Base-by-base conservation (phyloP, 2,797 vertebrate species). In the Lithobates sylvaticus region DNA sequence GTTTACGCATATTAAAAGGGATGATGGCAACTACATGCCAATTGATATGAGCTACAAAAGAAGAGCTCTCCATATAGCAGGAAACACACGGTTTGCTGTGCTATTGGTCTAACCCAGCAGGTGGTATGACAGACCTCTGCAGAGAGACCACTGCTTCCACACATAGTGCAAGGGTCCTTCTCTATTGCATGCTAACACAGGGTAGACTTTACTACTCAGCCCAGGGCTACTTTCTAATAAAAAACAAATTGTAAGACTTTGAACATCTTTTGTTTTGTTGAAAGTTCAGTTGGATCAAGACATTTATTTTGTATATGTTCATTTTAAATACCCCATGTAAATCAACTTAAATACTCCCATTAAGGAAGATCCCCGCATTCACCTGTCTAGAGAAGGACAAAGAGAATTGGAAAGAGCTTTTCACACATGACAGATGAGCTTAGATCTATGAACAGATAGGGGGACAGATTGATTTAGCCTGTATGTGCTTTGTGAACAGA, bases 391-490 rank as follows among this genome's bases (percentile, higher is more conserved):
- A 6, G 12, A 36, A 68, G 65, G 15, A 69, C 39, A 79, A 79
- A 47, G 29, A 36, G 16, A 15, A 47, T 39, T 8, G 34, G n/a
- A 81, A 8, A 26, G 29, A 32, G 10, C 39, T 80, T 80, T 21
- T 8, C 6, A 42, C 10, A 78, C 67, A 73, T 78, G 84, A 65
- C 77, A 85, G 36, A 65, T 75, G 84, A 85, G 10, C 71, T 54
- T 12, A 73, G 69, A 71, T 79, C 13, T 26, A 32, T 29, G 39
- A 75, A 5, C 50, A 26, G 65, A 72, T 74, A 72, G 39, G 13
- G 23, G 65, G 68, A 42, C 54, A 74, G 84, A 79, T 80, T 74
- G 70, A 15, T 44, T 42, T 27, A 34, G 69, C 58, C 83, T 42
- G 13, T 54, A 74, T 80, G 23, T 85, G 69, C 42, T 79, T 72